Conservation (phyloP, 2,888 invertebrate genomes). For the Acleris sparsana region DNA sequence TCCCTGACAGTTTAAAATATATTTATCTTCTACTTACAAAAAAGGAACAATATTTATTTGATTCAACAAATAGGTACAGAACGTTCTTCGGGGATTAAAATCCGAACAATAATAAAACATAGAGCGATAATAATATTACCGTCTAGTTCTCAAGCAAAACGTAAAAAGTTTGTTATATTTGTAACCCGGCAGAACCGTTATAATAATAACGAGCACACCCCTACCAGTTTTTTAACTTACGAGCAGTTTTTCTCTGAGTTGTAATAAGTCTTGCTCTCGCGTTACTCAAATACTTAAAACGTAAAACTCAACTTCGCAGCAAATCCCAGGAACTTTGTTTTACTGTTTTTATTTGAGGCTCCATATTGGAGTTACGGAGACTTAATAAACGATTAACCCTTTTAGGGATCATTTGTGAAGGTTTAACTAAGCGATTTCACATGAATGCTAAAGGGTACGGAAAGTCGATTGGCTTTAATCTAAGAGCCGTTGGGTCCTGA, state of each 20-base stretch:
- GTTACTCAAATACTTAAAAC: conserved; percentile 18
- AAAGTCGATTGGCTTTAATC: conserved; percentile 36
- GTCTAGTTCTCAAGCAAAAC: no score
- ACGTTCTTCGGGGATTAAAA: no score
- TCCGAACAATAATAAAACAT: no score
- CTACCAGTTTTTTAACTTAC: conserved; percentile 1
- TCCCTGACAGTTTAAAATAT: no score
- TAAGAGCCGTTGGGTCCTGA: conserved; percentile 28
- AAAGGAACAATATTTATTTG: no score
- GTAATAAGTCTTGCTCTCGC: conserved; percentile 5
- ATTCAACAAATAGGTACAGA: no score
- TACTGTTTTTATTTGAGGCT: conserved; percentile 21
- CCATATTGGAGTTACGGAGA: conserved; percentile 23
- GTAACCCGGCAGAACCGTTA: no score
- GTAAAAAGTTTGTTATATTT: no score
- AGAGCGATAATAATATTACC: no score
- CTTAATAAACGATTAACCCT: conserved; percentile 36
- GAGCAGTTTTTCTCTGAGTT: conserved; percentile 12
- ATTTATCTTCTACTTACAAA: no score
- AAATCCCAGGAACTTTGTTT: conserved; percentile 22
- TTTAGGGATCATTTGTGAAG: conserved; percentile 34
- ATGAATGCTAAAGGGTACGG: conserved; percentile 35
- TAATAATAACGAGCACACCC: no score
- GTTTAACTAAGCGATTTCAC: conserved; percentile 37
- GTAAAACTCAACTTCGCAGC: conserved; percentile 11